Conservation (phyloP, 2,113 vertebrate genomes). For the Romanogobio albipinnatus region DNA sequence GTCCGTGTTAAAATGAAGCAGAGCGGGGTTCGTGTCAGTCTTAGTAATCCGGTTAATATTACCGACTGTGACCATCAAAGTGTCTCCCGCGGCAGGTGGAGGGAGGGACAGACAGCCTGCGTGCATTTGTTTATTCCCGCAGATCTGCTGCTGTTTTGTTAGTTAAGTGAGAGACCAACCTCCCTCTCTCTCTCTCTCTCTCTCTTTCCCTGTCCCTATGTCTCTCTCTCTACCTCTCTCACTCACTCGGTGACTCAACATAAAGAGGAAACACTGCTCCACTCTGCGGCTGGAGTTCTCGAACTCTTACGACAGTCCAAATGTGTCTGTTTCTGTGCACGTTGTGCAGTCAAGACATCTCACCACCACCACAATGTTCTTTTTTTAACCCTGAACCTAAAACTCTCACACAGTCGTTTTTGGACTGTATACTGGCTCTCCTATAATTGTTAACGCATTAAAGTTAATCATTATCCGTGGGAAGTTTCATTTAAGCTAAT, state of each 20-base stretch:
- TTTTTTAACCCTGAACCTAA: too few relatives aligned
- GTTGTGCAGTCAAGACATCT: too few relatives aligned
- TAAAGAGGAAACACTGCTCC: constrained; percentile 34
- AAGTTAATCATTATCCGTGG: too few relatives aligned
- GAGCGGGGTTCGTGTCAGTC: background rate
- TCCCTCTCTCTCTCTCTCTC: constrained; percentile 35
- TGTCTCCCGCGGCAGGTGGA: background rate
- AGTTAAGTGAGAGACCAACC: background rate
- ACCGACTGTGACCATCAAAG: constrained; percentile 30
- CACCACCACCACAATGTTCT: too few relatives aligned
- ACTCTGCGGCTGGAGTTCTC: constrained; percentile 37
- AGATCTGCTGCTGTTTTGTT: constrained; percentile 52
- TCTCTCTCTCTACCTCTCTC: constrained; percentile 8
- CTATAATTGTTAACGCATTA: too few relatives aligned
- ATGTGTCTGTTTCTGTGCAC: too few relatives aligned
- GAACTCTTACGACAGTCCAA: background rate
- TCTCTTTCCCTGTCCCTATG: constrained; percentile 8
- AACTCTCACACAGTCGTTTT: too few relatives aligned
- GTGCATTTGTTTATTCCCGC: constrained; percentile 76
- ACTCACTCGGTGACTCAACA: constrained; percentile 32
- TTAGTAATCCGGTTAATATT: constrained; percentile 39
- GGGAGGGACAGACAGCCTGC: background rate
- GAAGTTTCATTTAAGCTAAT: too few relatives aligned
- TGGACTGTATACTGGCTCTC: too few relatives aligned
- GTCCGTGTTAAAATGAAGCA: constrained; percentile 1